Percentiles rank a stretch among this genome's conserved stretches.
Conservation (phyloP, 2,113 vertebrate species). For the Colaptes auratus region DNA sequence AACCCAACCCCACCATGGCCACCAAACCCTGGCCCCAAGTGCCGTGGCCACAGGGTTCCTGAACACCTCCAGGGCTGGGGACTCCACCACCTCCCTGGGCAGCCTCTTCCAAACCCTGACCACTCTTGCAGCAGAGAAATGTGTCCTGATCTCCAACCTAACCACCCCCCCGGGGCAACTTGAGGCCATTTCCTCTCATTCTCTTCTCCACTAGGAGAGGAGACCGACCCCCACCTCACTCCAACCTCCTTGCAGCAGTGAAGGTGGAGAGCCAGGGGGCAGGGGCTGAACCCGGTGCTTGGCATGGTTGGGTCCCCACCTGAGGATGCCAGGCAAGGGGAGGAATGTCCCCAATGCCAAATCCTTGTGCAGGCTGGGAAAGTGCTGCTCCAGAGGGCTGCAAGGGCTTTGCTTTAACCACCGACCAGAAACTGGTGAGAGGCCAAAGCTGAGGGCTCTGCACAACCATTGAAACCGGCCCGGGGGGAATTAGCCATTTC, state of each 20-base stretch:
- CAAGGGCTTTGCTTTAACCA: neutral
- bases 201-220: no score
- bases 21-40: no score
- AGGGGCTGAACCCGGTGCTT: rapidly evolving
- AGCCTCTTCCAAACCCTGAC: no score
- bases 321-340: rapidly evolving
- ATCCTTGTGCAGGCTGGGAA: neutral
- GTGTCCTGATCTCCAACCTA: no score
- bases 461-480: conserved; percentile 47
- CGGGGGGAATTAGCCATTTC: conserved; percentile 53
- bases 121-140: no score
- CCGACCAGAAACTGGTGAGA: conserved; percentile 23
- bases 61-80: no score
- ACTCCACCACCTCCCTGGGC: no score
- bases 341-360: neutral
- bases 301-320: rapidly evolving
- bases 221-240: no score
- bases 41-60: no score
- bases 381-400: neutral
- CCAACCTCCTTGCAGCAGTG: neutral
- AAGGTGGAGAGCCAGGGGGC: rapidly evolving
- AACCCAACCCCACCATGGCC: no score
- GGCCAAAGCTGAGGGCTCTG: conserved; percentile 14
- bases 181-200: no score
- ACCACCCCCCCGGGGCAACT: no score